phyloP scores from a whole-genome alignment of 1,140 invertebrate species.

The Microplitis demolitor region DNA sequence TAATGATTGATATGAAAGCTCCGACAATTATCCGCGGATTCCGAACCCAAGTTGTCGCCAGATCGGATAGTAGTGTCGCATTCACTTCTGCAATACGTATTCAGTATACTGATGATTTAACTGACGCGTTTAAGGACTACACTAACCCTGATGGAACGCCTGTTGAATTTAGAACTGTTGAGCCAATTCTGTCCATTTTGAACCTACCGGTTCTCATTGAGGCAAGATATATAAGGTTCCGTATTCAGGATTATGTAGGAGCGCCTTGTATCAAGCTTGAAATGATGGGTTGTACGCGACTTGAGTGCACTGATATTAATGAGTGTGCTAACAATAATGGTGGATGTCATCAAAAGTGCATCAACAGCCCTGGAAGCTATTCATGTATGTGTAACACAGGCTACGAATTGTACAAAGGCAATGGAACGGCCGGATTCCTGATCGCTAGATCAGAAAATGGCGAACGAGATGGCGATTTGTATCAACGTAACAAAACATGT shows the following conservation, averaged over 20 bases:
- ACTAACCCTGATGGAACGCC: constrained; percentile 88
- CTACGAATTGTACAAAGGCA: constrained; percentile 85
- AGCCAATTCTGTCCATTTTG: constrained; percentile 84
- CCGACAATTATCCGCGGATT: constrained; percentile 90
- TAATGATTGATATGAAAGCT: constrained; percentile 84
- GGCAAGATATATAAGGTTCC: constrained; percentile 85
- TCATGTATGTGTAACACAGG: constrained; percentile 91
- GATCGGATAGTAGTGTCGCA: constrained; percentile 78
- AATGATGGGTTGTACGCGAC: constrained; percentile 89
- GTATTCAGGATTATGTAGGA: constrained; percentile 85
- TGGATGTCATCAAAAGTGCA: constrained; percentile 92
- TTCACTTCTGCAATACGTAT: constrained; percentile 88
- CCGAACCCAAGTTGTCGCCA: constrained; percentile 83
- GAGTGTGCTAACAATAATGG: constrained; percentile 90
- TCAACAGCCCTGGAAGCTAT: constrained; percentile 86
- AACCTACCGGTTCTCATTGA: constrained; percentile 91
- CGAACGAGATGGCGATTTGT: constrained; percentile 82
- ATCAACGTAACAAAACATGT: constrained; percentile 93
- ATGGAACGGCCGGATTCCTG: constrained; percentile 89
- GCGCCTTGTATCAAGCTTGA: constrained; percentile 91
- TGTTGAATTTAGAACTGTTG: constrained; percentile 88
- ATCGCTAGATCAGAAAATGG: constrained; percentile 86
- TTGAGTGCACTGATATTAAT: constrained; percentile 91
- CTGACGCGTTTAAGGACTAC: constrained; percentile 89
- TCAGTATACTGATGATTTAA: constrained; percentile 85